Evolutionary conservation across 2,888 invertebrate genomes (phyloP).

Genomic region (Tetheella fluctuosa): DNA sequence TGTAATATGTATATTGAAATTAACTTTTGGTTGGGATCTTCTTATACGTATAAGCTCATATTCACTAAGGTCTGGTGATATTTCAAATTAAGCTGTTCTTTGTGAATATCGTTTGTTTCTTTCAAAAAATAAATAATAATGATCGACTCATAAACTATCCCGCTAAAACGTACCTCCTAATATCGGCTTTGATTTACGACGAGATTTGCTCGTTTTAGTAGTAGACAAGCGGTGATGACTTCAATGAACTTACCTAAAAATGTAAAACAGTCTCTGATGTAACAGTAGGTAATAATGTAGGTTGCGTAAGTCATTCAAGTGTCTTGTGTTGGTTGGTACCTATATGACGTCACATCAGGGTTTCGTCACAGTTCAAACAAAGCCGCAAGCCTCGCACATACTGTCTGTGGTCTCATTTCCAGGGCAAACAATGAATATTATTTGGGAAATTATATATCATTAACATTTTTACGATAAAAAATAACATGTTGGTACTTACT

Average conservation of each 20-base stretch:
- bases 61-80: too few species aligned
- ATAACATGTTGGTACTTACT: neutral
- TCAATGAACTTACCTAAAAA: neutral
- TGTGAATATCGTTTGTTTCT: too few species aligned
- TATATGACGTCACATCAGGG: slow-evolving; percentile 63
- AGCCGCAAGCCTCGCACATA: slow-evolving; percentile 45
- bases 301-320: slow-evolving; percentile 53
- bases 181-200: too few species aligned
- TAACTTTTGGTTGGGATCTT: too few species aligned
- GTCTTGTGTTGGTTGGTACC: slow-evolving; percentile 35
- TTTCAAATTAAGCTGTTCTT: too few species aligned
- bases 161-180: too few species aligned
- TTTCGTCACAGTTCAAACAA: slow-evolving; percentile 75
- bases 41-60: too few species aligned
- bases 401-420: slow-evolving; percentile 69
- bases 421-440: slow-evolving; percentile 61
- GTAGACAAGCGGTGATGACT: too few species aligned
- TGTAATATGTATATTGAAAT: too few species aligned
- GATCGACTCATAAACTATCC: too few species aligned
- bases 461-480: neutral
- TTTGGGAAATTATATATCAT: slow-evolving; percentile 46
- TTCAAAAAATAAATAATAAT: too few species aligned
- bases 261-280: neutral
- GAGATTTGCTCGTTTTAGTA: too few species aligned
- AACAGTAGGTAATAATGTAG: neutral